Evolutionary conservation across 2,888 invertebrate species (phyloP).

Genomic region (Agrochola litura): DNA sequence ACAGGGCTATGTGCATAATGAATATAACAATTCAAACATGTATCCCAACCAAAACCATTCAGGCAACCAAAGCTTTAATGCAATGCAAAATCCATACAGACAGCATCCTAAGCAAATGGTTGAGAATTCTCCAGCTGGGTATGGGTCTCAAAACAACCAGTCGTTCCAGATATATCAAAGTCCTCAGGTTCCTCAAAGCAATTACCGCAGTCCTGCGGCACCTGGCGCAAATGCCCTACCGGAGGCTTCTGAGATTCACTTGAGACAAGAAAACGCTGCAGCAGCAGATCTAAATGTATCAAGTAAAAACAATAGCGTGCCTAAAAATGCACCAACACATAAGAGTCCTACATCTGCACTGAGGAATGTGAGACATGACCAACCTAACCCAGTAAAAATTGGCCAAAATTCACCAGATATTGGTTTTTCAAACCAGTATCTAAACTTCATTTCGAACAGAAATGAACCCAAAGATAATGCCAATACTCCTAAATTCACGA

Average conservation of each 20-base stretch:
- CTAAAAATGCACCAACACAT: conserved; percentile 76
- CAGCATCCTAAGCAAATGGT: conserved; percentile 79
- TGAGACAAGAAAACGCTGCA: conserved; percentile 71
- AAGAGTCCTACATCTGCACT: conserved; percentile 85
- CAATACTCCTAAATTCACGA: conserved; percentile 89
- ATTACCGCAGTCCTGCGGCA: conserved; percentile 73
- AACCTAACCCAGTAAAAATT: conserved; percentile 80
- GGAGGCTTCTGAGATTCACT: conserved; percentile 75
- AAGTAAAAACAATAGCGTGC: conserved; percentile 72
- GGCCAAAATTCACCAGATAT: conserved; percentile 85
- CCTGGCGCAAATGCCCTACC: conserved; percentile 72
- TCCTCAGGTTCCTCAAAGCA: conserved; percentile 80
- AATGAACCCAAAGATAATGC: conserved; percentile 90
- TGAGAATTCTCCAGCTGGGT: conserved; percentile 76
- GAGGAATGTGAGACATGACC: conserved; percentile 87
- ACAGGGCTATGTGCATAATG: conserved; percentile 81
- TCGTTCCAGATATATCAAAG: conserved; percentile 87
- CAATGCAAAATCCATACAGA: conserved; percentile 82
- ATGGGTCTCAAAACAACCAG: conserved; percentile 76
- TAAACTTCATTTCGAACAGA: conserved; percentile 87
- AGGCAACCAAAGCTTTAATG: conserved; percentile 79
- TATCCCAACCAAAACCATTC: conserved; percentile 74
- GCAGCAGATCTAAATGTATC: conserved; percentile 73
- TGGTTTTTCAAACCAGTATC: conserved; percentile 88
- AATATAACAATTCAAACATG: conserved; percentile 80